Evolutionary conservation across 2,797 vertebrate species (phyloP), one percentile per base, ranked within the genome.

Genomic region (Cichlasoma orientale): DNA sequence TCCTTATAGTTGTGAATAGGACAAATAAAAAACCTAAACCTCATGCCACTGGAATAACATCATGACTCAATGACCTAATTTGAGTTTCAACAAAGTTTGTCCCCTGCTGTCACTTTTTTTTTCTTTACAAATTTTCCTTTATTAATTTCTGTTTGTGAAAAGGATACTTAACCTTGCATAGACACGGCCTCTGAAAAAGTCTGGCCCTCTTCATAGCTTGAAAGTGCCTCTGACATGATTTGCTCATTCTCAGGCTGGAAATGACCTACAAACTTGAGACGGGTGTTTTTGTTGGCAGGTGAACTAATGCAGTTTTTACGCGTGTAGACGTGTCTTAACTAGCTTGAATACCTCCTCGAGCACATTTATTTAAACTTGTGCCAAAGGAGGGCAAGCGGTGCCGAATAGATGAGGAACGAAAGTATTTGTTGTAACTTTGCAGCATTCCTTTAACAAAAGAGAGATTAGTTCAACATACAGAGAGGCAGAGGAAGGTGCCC

Each of bases 401-500:
- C 27, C 92, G 88, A 94, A 90, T 90, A 86, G 91, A 88, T 36
- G 70, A 92, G 92, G 92, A 94, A 94, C 91, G 88, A 78, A 90
- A 92, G 86, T 93, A 89, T 94, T 95, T 94, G 92, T 90, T 82
- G 80, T 86, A 83, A 85, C 87, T 92, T 77, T 87, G 70, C 85
- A 78, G 83, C 93, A 94, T 95, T 93, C 92, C 90, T 89, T 79
- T 63, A 72, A 95, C 94, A 95, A 95, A 95, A 92, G 93, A 87
- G 82, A 91, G 91, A 94, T 95, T 93, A 94, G 66, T 85, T 86
- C 50, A 72, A 90, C 87, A 93, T 88, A 91, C 82, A 92, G 75
- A 41, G 69, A 91, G 80, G 85, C 83, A 76, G 89, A 85, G 72
- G 81, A 91, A 90, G 86, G 78, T 89, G 88, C 90, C 91, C 90